These are phyloP conservation scores for Pelochelys cantorii DNA, from an alignment of 2,797 vertebrate species.

Conservation along the genomic window DNA sequence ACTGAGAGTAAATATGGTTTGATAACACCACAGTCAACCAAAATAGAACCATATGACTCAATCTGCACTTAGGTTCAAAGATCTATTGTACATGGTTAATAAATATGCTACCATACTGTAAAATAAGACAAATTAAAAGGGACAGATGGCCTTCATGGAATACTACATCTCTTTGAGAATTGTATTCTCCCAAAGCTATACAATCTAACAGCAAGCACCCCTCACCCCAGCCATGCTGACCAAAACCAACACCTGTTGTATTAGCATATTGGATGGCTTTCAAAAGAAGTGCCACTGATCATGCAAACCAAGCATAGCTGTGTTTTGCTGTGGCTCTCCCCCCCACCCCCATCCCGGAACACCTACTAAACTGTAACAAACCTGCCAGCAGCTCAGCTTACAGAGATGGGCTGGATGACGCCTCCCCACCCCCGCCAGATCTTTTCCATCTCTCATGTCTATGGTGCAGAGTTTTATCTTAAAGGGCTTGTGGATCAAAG, in stretches of 20 bases:
- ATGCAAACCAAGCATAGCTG: conserved; percentile 5
- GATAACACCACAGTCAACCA: conserved; percentile 24
- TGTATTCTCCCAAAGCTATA: not conserved
- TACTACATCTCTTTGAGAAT: conserved; percentile 9
- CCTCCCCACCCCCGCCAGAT: not conserved
- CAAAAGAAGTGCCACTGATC: not conserved
- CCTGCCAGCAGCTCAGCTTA: conserved; percentile 26
- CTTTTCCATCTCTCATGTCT: not conserved
- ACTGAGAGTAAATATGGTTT: conserved; percentile 39
- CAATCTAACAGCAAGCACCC: conserved; percentile 10
- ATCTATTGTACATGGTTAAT: not conserved
- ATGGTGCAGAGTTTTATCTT: conserved; percentile 27
- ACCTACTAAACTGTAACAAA: not conserved
- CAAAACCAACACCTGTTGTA: conserved; percentile 41
- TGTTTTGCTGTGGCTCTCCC: conserved; percentile 21
- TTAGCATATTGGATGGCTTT: not conserved
- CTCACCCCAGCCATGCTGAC: not conserved
- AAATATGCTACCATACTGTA: conserved; percentile 32
- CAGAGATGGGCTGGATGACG: not conserved
- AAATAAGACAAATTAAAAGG: conserved; percentile 46
- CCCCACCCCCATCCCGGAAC: not conserved
- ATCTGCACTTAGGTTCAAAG: conserved; percentile 53
- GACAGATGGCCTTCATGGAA: conserved; percentile 37
- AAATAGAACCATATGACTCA: conserved; percentile 43
- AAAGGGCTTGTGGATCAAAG: not conserved